Evolutionary conservation across 2,888 invertebrate species (phyloP).

Genomic region (Nematopogon swammerdamellus): DNA sequence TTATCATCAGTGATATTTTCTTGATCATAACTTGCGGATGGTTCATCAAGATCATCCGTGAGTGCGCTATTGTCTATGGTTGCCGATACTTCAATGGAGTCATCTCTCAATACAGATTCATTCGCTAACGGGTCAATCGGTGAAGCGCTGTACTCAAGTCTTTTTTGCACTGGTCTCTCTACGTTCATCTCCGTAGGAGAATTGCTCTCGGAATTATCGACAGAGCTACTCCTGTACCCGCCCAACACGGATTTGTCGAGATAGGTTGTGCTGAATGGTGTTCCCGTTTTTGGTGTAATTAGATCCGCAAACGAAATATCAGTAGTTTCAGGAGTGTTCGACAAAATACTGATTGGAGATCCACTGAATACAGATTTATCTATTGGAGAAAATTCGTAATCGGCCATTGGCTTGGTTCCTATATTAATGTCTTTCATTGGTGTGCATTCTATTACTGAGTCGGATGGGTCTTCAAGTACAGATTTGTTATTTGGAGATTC

Average conservation of each 20-base stretch:
- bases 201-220: conserved; percentile 15
- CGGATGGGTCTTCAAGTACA: conserved; percentile 10
- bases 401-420: not conserved
- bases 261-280: conserved; percentile 22
- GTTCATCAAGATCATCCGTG: not conserved
- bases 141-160: not conserved
- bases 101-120: conserved; percentile 17
- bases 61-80: not conserved
- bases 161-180: not conserved
- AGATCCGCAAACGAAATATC: conserved; percentile 24
- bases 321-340: conserved; percentile 17
- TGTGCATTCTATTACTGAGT: conserved; percentile 30
- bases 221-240: conserved; percentile 27
- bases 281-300: conserved; percentile 13
- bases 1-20: not conserved
- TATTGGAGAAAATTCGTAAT: conserved; percentile 30
- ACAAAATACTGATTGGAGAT: conserved; percentile 25
- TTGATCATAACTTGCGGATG: not conserved
- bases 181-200: not conserved
- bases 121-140: not conserved
- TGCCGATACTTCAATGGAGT: conserved; percentile 14
- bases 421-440: conserved; percentile 25
- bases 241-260: conserved; percentile 31
- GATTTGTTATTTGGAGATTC: conserved; percentile 3
- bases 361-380: conserved; percentile 39